Conservation (phyloP, 2,888 invertebrate species). For the Cynaeus angustus region DNA sequence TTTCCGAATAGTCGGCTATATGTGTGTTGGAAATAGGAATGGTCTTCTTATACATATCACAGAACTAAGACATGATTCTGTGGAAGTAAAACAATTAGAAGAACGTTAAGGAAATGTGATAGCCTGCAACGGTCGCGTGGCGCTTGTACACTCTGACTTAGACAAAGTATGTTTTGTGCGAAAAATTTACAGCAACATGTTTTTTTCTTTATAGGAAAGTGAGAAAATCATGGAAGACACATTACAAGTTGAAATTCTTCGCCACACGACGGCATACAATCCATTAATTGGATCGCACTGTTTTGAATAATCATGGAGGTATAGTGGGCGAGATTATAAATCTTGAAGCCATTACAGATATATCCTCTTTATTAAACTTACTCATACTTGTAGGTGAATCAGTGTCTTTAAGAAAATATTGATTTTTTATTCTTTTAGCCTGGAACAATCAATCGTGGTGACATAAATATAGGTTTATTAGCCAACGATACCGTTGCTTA, state of each 20-base stretch:
- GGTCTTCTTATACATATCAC: too few species aligned
- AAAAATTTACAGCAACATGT: too few species aligned
- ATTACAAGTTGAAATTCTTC: slow-evolving; percentile 95
- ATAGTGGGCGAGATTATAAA: slow-evolving; percentile 96
- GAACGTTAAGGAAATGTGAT: too few species aligned
- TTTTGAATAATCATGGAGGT: slow-evolving; percentile 96
- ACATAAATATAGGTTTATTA: slow-evolving; percentile 95
- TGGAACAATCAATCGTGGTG: slow-evolving; percentile 97
- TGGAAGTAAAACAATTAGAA: too few species aligned
- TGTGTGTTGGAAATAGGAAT: too few species aligned
- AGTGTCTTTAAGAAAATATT: slow-evolving; percentile 18
- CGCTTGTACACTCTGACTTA: too few species aligned
- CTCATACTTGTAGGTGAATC: slow-evolving; percentile 1
- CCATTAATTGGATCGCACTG: slow-evolving; percentile 97
- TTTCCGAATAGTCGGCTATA: too few species aligned
- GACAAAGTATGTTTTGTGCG: too few species aligned
- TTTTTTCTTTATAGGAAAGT: slow-evolving; percentile 78
- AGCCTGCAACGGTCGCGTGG: too few species aligned
- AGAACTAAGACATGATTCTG: too few species aligned
- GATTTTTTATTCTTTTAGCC: slow-evolving; percentile 74
- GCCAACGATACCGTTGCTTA: slow-evolving; percentile 87
- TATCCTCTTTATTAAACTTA: slow-evolving; percentile 92
- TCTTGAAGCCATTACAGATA: slow-evolving; percentile 94
- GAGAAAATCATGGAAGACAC: slow-evolving; percentile 96
- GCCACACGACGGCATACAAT: slow-evolving; percentile 96